phyloP scores from a whole-genome alignment of 2,888 invertebrate genomes.

The Epirrhoe alternata region DNA sequence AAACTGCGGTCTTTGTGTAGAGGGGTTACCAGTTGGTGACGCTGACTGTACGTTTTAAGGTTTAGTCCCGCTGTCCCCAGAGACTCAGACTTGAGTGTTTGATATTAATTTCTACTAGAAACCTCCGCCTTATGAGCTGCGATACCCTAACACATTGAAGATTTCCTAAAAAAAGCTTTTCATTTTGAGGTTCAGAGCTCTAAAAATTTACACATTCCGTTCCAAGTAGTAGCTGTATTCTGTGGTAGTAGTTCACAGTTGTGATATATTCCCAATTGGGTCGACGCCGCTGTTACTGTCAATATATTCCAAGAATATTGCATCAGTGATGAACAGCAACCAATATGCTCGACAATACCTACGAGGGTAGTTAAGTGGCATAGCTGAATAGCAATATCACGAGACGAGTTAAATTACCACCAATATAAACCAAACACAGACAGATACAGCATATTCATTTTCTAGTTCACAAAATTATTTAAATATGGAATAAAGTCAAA shows the following conservation, averaged over 20 bases:
- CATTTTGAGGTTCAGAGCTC: too few relatives aligned
- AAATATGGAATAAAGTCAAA: neutral
- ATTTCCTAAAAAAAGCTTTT: too few relatives aligned
- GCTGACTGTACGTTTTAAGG: too few relatives aligned
- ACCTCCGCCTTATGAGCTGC: too few relatives aligned
- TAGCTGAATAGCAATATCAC: neutral
- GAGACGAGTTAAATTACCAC: constrained; percentile 1
- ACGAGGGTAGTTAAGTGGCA: neutral
- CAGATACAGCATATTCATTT: neutral
- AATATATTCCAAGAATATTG: constrained; percentile 12
- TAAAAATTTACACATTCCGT: neutral
- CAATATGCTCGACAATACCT: constrained; percentile 2
- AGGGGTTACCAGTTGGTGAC: too few relatives aligned
- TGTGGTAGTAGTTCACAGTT: neutral
- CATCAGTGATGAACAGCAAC: constrained; percentile 4
- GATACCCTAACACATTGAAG: too few relatives aligned
- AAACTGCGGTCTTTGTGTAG: too few relatives aligned
- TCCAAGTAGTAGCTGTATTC: too few relatives aligned
- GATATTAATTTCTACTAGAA: too few relatives aligned
- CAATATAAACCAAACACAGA: neutral
- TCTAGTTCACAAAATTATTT: neutral
- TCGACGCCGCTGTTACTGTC: neutral
- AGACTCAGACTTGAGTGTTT: too few relatives aligned
- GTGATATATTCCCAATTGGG: neutral
- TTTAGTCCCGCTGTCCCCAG: too few relatives aligned